These are phyloP conservation scores for Itoplectis maculator DNA, from an alignment of 2,888 invertebrate species.

Conservation along the genomic window DNA sequence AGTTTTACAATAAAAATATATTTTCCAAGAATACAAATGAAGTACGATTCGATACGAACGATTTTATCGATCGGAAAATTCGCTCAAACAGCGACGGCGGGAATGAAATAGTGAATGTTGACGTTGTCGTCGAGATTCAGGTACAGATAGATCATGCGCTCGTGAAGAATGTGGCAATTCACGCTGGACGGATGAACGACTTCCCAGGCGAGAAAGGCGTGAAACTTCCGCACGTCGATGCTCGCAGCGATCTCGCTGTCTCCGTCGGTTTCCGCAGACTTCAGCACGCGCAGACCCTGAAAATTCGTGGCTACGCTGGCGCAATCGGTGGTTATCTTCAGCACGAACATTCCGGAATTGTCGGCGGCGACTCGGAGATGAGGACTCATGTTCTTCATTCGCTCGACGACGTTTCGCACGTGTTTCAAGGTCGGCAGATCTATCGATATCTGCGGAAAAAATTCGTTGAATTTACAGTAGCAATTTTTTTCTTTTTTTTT, in stretches of 20 bases:
- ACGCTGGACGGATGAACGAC: conserved; percentile 90
- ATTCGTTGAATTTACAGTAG: background rate
- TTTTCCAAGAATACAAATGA: conserved; percentile 62
- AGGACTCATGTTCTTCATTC: conserved; percentile 92
- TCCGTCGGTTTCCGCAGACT: conserved; percentile 80
- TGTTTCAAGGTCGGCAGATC: conserved; percentile 92
- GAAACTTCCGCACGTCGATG: conserved; percentile 92
- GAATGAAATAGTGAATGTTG: conserved; percentile 92
- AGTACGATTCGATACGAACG: too few species aligned
- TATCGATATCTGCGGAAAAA: conserved; percentile 89
- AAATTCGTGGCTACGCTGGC: conserved; percentile 94
- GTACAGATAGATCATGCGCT: conserved; percentile 90
- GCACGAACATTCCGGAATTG: conserved; percentile 89
- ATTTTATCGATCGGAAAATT: too few species aligned
- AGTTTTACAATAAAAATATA: conserved; percentile 53
- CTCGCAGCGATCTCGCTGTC: conserved; percentile 86
- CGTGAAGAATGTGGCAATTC: conserved; percentile 91
- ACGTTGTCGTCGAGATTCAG: conserved; percentile 91
- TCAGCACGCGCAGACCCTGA: conserved; percentile 89
- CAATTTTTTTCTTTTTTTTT: too few species aligned
- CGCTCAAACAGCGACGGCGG: conserved; percentile 86
- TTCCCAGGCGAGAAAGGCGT: conserved; percentile 92
- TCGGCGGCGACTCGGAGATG: conserved; percentile 90
- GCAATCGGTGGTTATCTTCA: conserved; percentile 92
- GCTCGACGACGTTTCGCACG: conserved; percentile 92